These are phyloP conservation scores for Tyto alba DNA, from an alignment of 2,113 vertebrate species.

Conservation along the genomic window DNA sequence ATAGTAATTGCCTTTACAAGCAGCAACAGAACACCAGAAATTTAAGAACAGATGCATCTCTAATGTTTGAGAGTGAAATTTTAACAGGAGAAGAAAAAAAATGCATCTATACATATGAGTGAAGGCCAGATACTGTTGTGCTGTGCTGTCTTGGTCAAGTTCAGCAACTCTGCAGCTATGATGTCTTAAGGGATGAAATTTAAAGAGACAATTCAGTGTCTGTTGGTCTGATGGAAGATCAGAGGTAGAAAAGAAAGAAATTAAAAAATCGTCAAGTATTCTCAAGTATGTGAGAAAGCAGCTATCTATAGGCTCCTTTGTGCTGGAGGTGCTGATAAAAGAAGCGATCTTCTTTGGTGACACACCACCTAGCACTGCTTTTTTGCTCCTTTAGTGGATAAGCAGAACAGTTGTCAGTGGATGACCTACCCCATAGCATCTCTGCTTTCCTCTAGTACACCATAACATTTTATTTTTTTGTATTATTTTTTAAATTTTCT, in stretches of 20 bases:
- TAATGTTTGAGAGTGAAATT: not conserved
- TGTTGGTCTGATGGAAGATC: not conserved
- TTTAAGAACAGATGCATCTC: not conserved
- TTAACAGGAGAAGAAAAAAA: not conserved
- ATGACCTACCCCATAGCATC: not conserved
- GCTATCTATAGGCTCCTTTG: conserved; percentile 16
- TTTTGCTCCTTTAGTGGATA: not conserved
- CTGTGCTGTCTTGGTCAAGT: not conserved
- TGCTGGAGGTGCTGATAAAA: conserved; percentile 32
- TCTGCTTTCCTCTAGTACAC: not conserved
- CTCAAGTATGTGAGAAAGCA: conserved; percentile 41
- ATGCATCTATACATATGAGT: not conserved
- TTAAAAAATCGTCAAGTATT: not conserved
- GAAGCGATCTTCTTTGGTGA: not conserved
- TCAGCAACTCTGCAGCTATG: not conserved
- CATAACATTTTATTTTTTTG: not conserved
- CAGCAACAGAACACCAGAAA: not conserved
- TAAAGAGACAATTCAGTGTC: not conserved
- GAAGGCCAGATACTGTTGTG: not conserved
- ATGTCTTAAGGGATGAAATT: not conserved
- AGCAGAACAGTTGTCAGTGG: not conserved
- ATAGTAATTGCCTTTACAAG: not conserved
- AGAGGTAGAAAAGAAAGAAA: conserved; percentile 1
- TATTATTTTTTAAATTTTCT: not conserved
- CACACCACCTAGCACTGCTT: not conserved